A percentile compares a stretch with the other conserved stretches of the same genome.
Conservation (phyloP, 1,140 invertebrate species). For the Vollenhovia emeryi region DNA sequence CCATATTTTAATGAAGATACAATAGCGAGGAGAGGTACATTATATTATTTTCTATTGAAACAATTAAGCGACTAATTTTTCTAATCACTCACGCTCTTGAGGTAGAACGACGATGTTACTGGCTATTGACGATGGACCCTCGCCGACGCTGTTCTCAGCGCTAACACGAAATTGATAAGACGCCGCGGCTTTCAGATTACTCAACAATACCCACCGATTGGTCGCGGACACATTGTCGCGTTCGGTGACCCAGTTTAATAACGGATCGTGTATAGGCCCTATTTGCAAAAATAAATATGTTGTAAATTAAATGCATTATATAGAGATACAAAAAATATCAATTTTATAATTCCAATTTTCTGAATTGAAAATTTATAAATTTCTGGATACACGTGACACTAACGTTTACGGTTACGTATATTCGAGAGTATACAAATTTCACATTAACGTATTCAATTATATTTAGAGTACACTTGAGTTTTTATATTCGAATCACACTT, state of each 20-base stretch:
- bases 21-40: neutral
- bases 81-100: conserved; percentile 93
- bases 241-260: conserved; percentile 95
- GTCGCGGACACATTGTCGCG: conserved; percentile 93
- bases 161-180: conserved; percentile 98
- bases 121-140: conserved; percentile 95
- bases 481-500: conserved; percentile 73
- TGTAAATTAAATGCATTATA: conserved; percentile 5
- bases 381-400: neutral
- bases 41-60: neutral
- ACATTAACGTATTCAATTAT: neutral
- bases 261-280: conserved; percentile 92
- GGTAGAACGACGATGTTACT: conserved; percentile 95
- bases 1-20: neutral
- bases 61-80: neutral
- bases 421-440: neutral
- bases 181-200: conserved; percentile 96
- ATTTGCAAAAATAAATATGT: conserved; percentile 66
- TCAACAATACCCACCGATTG: conserved; percentile 92
- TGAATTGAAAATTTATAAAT: neutral
- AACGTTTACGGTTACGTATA: neutral
- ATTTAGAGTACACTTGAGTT: conserved; percentile 79
- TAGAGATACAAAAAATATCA: neutral
- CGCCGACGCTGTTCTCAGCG: conserved; percentile 97
- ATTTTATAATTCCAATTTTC: neutral